Conservation (phyloP, 2,888 invertebrate species). For the Ochropleura plecta region DNA sequence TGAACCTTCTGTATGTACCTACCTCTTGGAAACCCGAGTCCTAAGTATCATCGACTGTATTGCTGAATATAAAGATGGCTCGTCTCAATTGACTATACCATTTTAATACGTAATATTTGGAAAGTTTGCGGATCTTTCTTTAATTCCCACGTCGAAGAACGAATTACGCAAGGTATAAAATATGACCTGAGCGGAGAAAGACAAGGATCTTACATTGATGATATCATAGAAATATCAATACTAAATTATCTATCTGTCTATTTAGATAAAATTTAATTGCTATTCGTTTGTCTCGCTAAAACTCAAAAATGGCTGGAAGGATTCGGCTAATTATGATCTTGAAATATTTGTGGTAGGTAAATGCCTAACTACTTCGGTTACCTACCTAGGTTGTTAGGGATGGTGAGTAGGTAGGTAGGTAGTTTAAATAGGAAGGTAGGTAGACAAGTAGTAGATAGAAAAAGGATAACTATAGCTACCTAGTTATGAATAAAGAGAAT, state of each 20-base stretch:
- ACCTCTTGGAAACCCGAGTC: not conserved
- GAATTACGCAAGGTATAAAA: slow-evolving; percentile 11
- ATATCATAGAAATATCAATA: not conserved
- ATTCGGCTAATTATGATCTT: no score
- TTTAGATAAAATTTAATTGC: no score
- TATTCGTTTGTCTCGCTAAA: no score
- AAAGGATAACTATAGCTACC: no score
- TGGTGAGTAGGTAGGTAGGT: no score
- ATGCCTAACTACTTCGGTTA: no score
- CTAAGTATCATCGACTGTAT: slow-evolving; percentile 31
- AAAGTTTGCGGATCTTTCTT: slow-evolving; percentile 56
- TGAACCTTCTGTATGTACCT: slow-evolving; percentile 4
- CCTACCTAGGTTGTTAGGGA: no score
- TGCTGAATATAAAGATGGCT: slow-evolving; percentile 40
- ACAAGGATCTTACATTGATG: slow-evolving; percentile 7
- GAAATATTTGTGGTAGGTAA: no score
- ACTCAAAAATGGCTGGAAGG: no score
- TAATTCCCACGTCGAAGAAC: slow-evolving; percentile 38
- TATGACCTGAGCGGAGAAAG: not conserved
- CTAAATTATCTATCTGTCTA: not conserved
- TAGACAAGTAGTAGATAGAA: no score
- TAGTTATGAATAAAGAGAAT: not conserved
- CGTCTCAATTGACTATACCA: slow-evolving; percentile 11
- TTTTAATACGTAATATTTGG: slow-evolving; percentile 57
- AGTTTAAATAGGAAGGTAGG: no score